Conservation (phyloP, 2,113 vertebrate species). For the Oreochromis aureus region DNA sequence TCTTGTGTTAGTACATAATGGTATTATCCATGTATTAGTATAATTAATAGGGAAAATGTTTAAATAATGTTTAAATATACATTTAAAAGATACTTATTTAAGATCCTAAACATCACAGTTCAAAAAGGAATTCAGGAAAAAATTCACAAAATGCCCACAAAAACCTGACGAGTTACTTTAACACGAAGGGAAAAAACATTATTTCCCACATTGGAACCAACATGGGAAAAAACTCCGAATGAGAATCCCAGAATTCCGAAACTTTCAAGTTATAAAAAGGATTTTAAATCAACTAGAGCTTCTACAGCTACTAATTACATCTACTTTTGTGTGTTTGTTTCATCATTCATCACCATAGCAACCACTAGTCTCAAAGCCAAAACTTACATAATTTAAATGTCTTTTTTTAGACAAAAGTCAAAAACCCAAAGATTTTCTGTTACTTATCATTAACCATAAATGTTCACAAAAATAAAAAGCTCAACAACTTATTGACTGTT, state of each 20-base stretch:
- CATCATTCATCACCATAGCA: not conserved
- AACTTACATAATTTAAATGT: not conserved
- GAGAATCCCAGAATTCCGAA: not conserved
- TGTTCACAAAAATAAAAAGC: not conserved
- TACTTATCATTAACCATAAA: not conserved
- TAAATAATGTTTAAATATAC: not conserved
- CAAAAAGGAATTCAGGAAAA: not conserved
- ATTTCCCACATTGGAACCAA: not conserved
- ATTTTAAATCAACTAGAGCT: not conserved
- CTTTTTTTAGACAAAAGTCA: not conserved
- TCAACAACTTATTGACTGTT: not conserved
- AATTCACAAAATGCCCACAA: not conserved
- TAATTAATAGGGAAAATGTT: not conserved
- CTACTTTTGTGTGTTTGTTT: not conserved
- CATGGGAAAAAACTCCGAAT: not conserved
- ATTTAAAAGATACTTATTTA: not conserved
- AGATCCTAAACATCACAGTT: not conserved
- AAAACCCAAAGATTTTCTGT: not conserved
- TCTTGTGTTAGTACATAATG: accelerated
- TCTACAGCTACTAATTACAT: not conserved
- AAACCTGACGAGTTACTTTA: not conserved
- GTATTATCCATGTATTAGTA: not conserved
- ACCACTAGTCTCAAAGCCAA: not conserved
- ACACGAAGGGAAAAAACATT: not conserved
- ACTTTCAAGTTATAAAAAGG: not conserved